These are phyloP conservation scores for Loriculus beryllinus DNA, from an alignment of 2,797 vertebrate species.

Conservation along the genomic window DNA sequence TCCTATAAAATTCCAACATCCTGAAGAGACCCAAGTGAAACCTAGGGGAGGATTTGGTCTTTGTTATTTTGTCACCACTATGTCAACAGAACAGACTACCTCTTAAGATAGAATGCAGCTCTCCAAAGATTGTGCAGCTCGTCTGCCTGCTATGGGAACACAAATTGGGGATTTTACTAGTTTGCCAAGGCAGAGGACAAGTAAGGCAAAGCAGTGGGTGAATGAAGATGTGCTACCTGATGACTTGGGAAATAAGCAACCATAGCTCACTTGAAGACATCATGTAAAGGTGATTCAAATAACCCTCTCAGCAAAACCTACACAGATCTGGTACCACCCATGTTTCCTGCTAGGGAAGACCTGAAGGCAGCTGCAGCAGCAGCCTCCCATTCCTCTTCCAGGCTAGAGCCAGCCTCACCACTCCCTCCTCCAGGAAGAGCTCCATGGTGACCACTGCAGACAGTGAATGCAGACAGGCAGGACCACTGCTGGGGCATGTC, in stretches of 20 bases:
- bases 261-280: background rate
- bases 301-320: background rate
- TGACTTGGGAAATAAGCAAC: background rate
- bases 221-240: background rate
- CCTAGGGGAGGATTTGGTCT: rapidly evolving
- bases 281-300: background rate
- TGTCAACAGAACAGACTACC: background rate
- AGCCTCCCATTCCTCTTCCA: background rate
- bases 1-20: background rate
- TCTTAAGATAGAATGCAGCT: background rate
- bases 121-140: background rate
- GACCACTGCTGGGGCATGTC: background rate
- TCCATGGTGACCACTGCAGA: background rate
- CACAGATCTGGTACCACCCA: background rate
- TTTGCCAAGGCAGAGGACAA: background rate
- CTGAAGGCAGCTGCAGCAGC: background rate
- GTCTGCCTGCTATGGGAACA: background rate
- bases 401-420: background rate
- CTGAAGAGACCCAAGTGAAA: background rate
- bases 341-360: background rate
- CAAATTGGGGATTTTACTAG: background rate
- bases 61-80: background rate
- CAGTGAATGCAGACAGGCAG: background rate
- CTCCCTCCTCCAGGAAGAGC: background rate
- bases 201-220: background rate